Base-by-base conservation (phyloP, 35 echinoderm and acorn worm species). In the Heliocidaris tuberculata region DNA sequence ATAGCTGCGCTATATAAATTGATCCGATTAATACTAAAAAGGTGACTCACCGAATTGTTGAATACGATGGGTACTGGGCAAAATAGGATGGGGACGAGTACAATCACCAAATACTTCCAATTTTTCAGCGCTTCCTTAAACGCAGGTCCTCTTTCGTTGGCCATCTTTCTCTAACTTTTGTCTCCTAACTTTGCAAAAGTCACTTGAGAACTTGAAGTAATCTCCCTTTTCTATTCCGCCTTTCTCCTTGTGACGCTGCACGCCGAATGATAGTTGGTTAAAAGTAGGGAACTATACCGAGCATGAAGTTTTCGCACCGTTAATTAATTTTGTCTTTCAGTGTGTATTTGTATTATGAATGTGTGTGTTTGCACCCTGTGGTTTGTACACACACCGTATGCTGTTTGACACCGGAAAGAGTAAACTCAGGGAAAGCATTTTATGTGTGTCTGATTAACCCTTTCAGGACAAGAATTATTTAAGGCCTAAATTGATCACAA, bases 101-200 rank as follows among this genome's bases (percentile, higher is more conserved):
- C n/a, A 1, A 97, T 95, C 31, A 94, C 93, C n/a, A 94, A 93
- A 90, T 97, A 97, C 8, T 88, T 86, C 60, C 96, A 71, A 93
- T 97, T 97, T 95, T 52, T 95, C 85, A 42, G 10, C 4, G 29
- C 49, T 49, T 89, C 87, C 87, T 89, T n/a, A 15, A 89, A 89
- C 31, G 6, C 87, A 4, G 15, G 16, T 32, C 47, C 85, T 86
- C n/a, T 30, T 86, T 86, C 31, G 9, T 30, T 86, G n/a, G 13
- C 31, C 87, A 89, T 89, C 17, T 89, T 88, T 88, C 60, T 70
- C 21, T 70, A 21, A 6, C 15, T 70, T 16, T 6, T 19, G 15
- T 70, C 6, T 27, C 60, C 27, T 19, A 27, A 78, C 17, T 21
- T 78, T 78, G 65, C 21, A 7, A 19, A 78, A 78, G 6, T 78